Percentiles rank a stretch among this genome's conserved stretches.
phyloP scores from a whole-genome alignment of 2,888 invertebrate species.

The Torymus auratus region DNA sequence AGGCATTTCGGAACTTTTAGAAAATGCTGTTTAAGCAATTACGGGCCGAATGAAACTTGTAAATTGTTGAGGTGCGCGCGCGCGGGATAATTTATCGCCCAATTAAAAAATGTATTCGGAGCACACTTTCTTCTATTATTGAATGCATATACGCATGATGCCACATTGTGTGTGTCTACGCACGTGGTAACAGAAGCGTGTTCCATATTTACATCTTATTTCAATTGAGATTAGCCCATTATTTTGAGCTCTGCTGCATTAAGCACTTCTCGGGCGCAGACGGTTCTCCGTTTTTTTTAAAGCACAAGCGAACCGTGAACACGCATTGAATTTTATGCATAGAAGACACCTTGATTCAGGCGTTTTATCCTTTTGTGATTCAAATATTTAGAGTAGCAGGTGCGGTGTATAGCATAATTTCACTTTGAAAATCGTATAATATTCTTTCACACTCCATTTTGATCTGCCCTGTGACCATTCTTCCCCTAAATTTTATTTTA shows the following conservation, averaged over 20 bases:
- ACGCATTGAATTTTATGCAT: no score
- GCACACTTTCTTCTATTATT: conserved; percentile 50
- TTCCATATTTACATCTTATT: conserved; percentile 20
- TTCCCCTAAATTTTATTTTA: no score
- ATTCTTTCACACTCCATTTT: no score
- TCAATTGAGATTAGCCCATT: background rate
- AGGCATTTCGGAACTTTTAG: conserved; percentile 7
- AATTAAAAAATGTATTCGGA: conserved; percentile 43
- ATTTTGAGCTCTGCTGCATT: background rate
- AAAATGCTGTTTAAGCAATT: conserved; percentile 20
- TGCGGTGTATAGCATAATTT: no score
- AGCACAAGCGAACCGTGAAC: no score
- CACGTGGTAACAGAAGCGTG: conserved; percentile 1
- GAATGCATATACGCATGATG: conserved; percentile 30
- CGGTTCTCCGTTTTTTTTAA: no score
- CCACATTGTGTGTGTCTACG: background rate
- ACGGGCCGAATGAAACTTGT: conserved; percentile 16
- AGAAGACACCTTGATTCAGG: no score
- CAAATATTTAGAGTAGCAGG: no score
- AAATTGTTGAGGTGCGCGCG: conserved; percentile 5
- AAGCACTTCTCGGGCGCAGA: no score
- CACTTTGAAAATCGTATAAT: no score
- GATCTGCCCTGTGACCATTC: no score
- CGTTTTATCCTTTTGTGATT: no score
- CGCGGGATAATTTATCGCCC: conserved; percentile 15